Base-by-base conservation (phyloP, 2,888 invertebrate genomes). In the Lepidocyrtinus sp. region DNA sequence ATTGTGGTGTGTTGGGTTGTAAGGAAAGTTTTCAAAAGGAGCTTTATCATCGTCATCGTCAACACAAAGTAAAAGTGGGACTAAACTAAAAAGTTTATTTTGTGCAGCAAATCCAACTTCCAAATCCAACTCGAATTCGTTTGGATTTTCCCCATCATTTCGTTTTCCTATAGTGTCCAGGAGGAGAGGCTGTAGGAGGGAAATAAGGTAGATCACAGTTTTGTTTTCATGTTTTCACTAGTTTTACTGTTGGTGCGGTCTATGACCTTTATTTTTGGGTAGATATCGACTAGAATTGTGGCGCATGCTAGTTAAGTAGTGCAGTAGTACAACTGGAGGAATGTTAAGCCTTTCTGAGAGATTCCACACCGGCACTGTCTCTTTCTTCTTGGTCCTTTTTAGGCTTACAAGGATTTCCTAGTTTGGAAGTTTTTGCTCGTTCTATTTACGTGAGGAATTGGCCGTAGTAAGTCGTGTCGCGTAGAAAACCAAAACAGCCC, bases 201-300 rank as follows among this genome's bases (percentile, higher is more conserved):
- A 62, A 78, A 67, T 55, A 74, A 74, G 79, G 73, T 74, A 74
- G 68, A 27, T 19, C 25, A 36, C 55, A 63, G 63, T 71, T 68
- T 45, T 71, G 25, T 73, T 27, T 45, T n/a, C 55, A n/a, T n/a
- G 55, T 55, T n/a, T 17, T n/a, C 17, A n/a, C n/a, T 55, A 9
- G n/a, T 12, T 55, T 55, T n/a, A 3, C 9, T 55, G 68, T 68
- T 64, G 61, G 36, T 59, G 67, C 45, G 73, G 73, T 78, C 78
- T 78, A 63, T 79, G 79, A 79, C 73, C 79, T 79, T 79, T 67
- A 68, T 69, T 74, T 62, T 25, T 27, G 15, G n/a, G n/a, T n/a
- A n/a, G n/a, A n/a, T n/a, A n/a, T n/a, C n/a, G n/a, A n/a, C n/a
- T n/a, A n/a, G n/a, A n/a, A n/a, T n/a, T n/a, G n/a, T n/a, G n/a